A percentile compares a stretch with the other conserved stretches of the same genome.
phyloP scores from a whole-genome alignment of 2,888 invertebrate species.

The Cephus rjabovi region DNA sequence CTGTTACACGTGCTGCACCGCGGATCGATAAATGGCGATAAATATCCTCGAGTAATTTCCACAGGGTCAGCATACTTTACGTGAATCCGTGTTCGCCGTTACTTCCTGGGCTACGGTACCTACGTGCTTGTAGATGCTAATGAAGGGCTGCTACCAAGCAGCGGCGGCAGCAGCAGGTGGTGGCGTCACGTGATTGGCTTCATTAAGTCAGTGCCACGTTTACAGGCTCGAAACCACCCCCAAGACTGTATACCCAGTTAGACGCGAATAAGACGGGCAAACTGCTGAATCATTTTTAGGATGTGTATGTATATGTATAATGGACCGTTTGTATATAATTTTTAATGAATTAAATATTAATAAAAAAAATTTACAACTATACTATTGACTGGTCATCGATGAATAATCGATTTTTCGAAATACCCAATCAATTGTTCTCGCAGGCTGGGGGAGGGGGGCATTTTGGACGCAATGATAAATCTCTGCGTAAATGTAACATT shows the following conservation, averaged over 20 bases:
- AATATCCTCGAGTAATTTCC: neutral
- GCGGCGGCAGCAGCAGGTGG: constrained; percentile 24
- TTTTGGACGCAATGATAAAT: neutral
- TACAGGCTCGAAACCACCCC: neutral
- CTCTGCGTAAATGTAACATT: constrained; percentile 65
- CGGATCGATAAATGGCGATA: neutral
- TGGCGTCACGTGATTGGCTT: constrained; percentile 25
- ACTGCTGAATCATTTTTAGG: neutral
- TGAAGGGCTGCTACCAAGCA: neutral
- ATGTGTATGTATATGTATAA: no score
- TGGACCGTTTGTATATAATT: no score
- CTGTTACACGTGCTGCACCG: neutral
- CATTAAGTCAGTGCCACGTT: constrained; percentile 25
- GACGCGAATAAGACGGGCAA: neutral
- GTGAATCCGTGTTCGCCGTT: neutral
- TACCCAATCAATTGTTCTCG: neutral
- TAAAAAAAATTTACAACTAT: neutral
- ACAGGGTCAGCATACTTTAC: neutral
- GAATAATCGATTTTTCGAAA: neutral
- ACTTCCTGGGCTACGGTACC: neutral
- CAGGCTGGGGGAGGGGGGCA: fast-evolving
- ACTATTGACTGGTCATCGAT: neutral
- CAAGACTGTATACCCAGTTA: neutral
- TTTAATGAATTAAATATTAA: neutral
- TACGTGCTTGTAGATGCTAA: constrained; percentile 19